These are phyloP conservation scores for Rhea pennata DNA, from an alignment of 2,113 vertebrate genomes.

Conservation along the genomic window DNA sequence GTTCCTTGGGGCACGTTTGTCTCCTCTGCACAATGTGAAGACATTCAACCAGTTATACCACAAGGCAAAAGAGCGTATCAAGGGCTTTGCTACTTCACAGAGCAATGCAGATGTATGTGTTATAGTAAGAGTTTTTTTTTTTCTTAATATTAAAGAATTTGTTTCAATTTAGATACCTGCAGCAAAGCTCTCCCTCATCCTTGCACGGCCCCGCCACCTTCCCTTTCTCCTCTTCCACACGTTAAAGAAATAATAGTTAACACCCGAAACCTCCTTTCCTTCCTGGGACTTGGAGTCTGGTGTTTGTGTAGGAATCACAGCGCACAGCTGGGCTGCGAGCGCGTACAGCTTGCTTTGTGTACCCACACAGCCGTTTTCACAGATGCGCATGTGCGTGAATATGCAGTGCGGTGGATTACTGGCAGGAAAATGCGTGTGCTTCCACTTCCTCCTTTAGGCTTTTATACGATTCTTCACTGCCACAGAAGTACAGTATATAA, in stretches of 20 bases:
- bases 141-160: neutral
- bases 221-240: neutral
- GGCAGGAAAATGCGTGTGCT: neutral
- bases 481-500: neutral
- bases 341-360: neutral
- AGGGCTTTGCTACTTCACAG: neutral
- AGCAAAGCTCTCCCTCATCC: neutral
- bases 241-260: neutral
- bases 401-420: neutral
- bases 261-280: neutral
- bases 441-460: neutral
- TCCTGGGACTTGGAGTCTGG: neutral
- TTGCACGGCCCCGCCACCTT: neutral
- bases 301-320: neutral
- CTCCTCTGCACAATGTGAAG: neutral
- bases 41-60: neutral
- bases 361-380: neutral
- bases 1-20: neutral
- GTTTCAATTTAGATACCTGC: neutral
- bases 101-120: neutral
- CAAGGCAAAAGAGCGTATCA: neutral
- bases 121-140: neutral
- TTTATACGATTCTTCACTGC: neutral
- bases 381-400: neutral
- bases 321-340: neutral